These are phyloP conservation scores for Trissolcus basalis DNA, from an alignment of 1,140 invertebrate genomes.

Conservation along the genomic window DNA sequence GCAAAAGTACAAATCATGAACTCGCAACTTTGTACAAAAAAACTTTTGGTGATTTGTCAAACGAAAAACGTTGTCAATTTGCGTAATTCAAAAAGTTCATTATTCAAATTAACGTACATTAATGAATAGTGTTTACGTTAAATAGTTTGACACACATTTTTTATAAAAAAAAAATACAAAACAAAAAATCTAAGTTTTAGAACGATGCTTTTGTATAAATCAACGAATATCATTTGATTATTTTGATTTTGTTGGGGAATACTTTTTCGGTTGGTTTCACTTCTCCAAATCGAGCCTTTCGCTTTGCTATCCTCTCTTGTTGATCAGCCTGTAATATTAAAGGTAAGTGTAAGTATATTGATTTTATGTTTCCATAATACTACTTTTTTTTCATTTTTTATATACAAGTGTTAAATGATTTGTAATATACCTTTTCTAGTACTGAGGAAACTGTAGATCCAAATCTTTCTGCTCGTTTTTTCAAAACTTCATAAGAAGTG, in stretches of 20 bases:
- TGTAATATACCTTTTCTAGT: conserved; percentile 77
- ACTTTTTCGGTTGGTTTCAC: conserved; percentile 66
- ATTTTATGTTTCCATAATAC: neutral
- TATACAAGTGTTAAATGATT: no score
- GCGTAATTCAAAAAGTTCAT: no score
- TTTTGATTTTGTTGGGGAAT: conserved; percentile 72
- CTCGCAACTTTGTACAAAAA: no score
- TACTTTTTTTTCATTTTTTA: no score
- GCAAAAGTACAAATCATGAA: no score
- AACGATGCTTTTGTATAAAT: conserved; percentile 66
- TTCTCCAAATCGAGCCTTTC: conserved; percentile 82
- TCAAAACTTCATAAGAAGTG: conserved; percentile 80
- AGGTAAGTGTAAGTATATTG: conserved; percentile 4
- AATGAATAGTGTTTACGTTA: no score
- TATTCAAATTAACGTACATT: no score
- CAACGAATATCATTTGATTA: conserved; percentile 75
- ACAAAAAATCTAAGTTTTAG: conserved; percentile 54
- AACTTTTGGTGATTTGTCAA: no score
- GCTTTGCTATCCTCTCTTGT: conserved; percentile 82
- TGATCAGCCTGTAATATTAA: conserved; percentile 73
- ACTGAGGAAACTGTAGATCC: conserved; percentile 82
- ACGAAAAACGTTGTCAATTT: no score
- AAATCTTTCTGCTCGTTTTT: conserved; percentile 86
- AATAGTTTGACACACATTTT: neutral
- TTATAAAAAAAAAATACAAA: conserved; percentile 16